Evolutionary conservation across 2,797 vertebrate species (phyloP).

Genomic region (Heliangelus exortis): DNA sequence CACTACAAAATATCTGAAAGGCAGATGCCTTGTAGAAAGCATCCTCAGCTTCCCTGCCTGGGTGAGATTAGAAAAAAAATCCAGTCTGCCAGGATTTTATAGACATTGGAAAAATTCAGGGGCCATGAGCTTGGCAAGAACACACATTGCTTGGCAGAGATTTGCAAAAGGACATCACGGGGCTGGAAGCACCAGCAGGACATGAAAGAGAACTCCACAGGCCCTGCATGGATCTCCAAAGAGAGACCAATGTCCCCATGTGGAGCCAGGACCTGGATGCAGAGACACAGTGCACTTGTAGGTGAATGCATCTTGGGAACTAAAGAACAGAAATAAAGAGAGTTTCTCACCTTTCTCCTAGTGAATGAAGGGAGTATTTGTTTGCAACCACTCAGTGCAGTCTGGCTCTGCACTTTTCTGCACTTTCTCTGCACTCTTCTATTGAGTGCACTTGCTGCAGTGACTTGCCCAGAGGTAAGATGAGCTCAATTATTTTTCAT

Average conservation of each 20-base stretch:
- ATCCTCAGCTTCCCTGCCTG: background rate
- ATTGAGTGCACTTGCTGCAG: background rate
- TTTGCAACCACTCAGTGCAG: background rate
- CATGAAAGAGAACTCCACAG: background rate
- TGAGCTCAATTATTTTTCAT: background rate
- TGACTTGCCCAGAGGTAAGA: background rate
- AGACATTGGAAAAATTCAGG: background rate
- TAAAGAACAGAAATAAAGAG: background rate
- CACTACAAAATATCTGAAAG: background rate
- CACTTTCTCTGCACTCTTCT: background rate
- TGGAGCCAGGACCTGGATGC: background rate
- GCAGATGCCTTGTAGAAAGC: background rate
- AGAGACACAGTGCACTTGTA: accelerated
- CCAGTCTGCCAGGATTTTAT: background rate
- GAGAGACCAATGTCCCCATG: background rate
- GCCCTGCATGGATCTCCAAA: background rate
- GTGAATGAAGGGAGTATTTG: background rate
- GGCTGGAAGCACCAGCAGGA: no score
- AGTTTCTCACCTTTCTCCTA: background rate
- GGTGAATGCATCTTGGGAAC: background rate
- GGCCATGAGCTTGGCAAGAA: background rate
- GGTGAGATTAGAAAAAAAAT: background rate
- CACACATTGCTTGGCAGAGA: background rate
- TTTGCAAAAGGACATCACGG: no score
- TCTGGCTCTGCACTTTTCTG: background rate